Evolutionary conservation across 2,888 invertebrate species (phyloP).

Genomic region (Zaprionus obscuricornis): DNA sequence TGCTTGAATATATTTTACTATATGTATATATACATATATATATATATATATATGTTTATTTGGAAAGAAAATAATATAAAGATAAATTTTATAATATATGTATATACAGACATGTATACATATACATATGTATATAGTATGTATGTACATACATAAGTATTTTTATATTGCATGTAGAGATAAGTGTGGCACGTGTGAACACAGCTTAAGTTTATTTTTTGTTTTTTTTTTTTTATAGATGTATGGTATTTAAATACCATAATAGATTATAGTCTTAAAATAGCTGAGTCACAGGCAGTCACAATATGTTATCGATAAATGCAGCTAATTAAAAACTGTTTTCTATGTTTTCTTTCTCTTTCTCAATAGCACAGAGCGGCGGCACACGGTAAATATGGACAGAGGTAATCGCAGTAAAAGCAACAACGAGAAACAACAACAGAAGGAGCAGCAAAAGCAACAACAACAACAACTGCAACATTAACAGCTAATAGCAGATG

Average conservation of each 20-base stretch:
- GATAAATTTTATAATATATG: slow-evolving; percentile 10
- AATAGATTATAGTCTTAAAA: too few species aligned
- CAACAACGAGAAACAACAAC: slow-evolving; percentile 8
- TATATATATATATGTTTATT: background rate
- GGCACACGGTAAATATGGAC: slow-evolving; percentile 26
- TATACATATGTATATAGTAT: too few species aligned
- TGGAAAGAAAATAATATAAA: too few species aligned
- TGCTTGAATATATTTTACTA: background rate
- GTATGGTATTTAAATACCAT: too few species aligned
- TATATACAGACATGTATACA: too few species aligned
- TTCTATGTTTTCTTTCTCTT: slow-evolving; percentile 30
- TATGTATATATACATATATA: background rate
- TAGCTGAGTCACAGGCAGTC: too few species aligned
- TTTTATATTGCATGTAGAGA: too few species aligned
- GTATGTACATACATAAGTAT: too few species aligned
- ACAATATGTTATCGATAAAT: slow-evolving; percentile 14
- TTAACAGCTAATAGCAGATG: background rate
- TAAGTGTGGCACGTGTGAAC: too few species aligned
- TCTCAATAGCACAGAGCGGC: too few species aligned
- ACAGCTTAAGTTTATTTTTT: too few species aligned
- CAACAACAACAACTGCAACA: slow-evolving; percentile 2
- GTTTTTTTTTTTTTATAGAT: too few species aligned
- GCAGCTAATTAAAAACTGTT: slow-evolving; percentile 1
- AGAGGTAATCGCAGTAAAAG: slow-evolving; percentile 12
- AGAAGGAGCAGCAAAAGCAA: slow-evolving; percentile 10